Percentiles rank a stretch among this genome's conserved stretches.
Evolutionary conservation across 2,113 vertebrate species (phyloP).

Genomic region (Varanus komodoensis): DNA sequence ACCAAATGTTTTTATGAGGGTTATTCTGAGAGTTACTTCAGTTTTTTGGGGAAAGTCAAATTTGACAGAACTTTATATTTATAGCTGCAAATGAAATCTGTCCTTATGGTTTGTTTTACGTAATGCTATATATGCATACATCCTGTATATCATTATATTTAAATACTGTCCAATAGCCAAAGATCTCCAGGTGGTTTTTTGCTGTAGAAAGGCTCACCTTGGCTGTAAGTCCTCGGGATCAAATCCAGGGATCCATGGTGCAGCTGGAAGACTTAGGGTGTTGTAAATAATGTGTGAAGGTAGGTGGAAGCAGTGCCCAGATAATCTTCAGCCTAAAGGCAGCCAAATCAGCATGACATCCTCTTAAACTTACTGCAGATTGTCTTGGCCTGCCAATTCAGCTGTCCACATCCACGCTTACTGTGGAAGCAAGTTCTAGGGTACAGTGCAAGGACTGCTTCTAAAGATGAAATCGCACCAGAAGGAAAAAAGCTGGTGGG

Average conservation of each 20-base stretch:
- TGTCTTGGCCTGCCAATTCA: neutral
- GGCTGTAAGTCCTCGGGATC: neutral
- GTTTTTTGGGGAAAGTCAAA: neutral
- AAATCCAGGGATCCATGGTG: neutral
- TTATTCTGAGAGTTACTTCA: neutral
- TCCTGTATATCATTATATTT: too few relatives aligned
- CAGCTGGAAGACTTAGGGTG: neutral
- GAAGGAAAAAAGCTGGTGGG: neutral
- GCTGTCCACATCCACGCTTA: too few relatives aligned
- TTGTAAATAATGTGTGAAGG: neutral
- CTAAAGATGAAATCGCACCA: neutral
- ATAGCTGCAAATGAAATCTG: neutral
- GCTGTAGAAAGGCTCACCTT: neutral
- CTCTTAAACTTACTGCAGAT: neutral
- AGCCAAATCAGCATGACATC: neutral
- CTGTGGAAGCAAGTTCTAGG: neutral
- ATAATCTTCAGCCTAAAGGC: neutral
- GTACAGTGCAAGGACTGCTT: neutral
- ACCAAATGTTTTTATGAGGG: too few relatives aligned
- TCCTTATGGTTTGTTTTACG: too few relatives aligned
- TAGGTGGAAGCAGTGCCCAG: neutral
- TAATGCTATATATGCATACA: too few relatives aligned
- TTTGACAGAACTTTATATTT: neutral
- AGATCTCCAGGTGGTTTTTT: too few relatives aligned
- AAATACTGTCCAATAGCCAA: neutral